Conservation (phyloP, 2,113 vertebrate species). For the Microcebus tavaratra region DNA sequence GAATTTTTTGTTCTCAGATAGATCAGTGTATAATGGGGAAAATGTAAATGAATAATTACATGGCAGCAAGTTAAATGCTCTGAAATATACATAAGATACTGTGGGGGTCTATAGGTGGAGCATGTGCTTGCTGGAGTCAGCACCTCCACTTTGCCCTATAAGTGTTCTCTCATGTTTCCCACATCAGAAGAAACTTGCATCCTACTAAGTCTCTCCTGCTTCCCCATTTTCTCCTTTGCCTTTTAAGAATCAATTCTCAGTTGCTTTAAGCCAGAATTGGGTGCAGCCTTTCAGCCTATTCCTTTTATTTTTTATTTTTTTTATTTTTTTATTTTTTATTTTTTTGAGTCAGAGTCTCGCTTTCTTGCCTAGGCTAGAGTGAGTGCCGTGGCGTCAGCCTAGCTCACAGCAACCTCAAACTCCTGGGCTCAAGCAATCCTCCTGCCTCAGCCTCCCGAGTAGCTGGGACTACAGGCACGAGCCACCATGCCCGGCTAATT, state of each 20-base stretch:
- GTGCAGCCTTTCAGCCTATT: slow-evolving; percentile 7
- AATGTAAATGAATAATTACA: neutral
- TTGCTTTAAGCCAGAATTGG: neutral
- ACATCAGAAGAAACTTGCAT: neutral
- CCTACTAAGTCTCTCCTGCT: neutral
- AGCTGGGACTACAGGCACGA: too few species aligned
- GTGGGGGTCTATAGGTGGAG: neutral
- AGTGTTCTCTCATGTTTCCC: neutral
- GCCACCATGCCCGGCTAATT: too few species aligned
- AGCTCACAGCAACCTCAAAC: too few species aligned
- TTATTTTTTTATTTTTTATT: too few species aligned
- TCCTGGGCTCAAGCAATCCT: too few species aligned
- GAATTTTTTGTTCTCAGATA: neutral
- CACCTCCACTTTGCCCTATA: neutral
- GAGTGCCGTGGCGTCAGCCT: too few species aligned
- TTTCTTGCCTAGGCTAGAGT: too few species aligned
- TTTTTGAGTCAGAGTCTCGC: too few species aligned
- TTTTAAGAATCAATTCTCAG: neutral
- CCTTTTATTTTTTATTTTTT: too few species aligned
- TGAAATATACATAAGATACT: neutral
- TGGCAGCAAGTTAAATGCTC: neutral
- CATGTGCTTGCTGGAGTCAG: neutral
- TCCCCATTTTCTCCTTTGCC: neutral
- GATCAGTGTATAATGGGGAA: neutral
- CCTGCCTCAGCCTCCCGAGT: too few species aligned